Evolutionary conservation across 1,140 invertebrate species (phyloP), one percentile per base, ranked within the genome.

Genomic region (honey bee (Apis mellifera)): DNA sequence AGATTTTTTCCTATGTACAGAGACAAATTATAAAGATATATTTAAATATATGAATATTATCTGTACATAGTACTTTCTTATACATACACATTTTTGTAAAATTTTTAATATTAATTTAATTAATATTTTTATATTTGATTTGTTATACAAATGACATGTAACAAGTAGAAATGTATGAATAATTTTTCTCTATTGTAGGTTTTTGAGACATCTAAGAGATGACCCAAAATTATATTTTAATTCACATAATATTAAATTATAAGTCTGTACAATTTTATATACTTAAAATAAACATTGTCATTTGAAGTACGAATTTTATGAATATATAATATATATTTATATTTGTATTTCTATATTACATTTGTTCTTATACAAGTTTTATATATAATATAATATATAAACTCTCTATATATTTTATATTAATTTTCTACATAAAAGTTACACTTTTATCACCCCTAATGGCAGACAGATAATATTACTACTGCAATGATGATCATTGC

Each of bases 311-410:
- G 71, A 84, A 86, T 69, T 80, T 78, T 86, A 83, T 55, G 72
- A 86, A 81, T 84, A 84, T 86, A 79, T 77, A 82, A 81, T 68
- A 81, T 78, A 75, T 82, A 84, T 81, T 81, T 85, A 82, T 84
- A 85, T 85, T 76, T 86, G 65, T 78, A 85, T 55, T 42, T 42
- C 83, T 86, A 86, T 85, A 80, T 85, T 86, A 86, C 85, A 86
- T 79, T 75, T 86, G 83, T 82, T 48, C 78, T 86, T 79, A 86
- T 15, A 78, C 78, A 69, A 42, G 59, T 12, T 19, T 57, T 82
- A 82, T 71, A n/a, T 82, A 32, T 42, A 42, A 23, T 71, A 72
- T 76, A 72, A 59, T 68, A 84, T 81, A 84, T 84, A 82, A 60
- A 84, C 50, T 74, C 52, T 73, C 57, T 83, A 77, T 82, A 77